Evolutionary conservation across 2,888 invertebrate genomes (phyloP), one percentile per base, ranked within the genome.

Genomic region (Pristionchus maxplancki): DNA sequence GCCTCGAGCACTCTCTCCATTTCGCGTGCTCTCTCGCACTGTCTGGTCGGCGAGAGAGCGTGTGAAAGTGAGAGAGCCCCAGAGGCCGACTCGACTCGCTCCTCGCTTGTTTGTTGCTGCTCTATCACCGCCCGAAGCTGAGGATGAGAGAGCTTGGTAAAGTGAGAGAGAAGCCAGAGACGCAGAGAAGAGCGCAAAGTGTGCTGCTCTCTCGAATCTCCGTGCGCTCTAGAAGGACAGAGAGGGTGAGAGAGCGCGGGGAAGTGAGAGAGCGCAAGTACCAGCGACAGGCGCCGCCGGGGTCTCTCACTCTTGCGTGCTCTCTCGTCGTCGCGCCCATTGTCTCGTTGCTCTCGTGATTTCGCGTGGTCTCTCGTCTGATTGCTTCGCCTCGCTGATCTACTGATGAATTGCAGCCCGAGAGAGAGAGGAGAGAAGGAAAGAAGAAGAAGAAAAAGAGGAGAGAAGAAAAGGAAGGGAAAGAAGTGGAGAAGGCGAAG

Each of bases 51-150:
- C 24, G 31, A 64, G 31, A 64, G 64, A 31, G 64, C 31, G 28
- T 6, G 28, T 28, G 64, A 28, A 31, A 31, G 8, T 9, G 31
- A 9, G 64, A 64, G 31, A 58, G 58, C 64, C 64, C 31, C 53
- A 8, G 6, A 15, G 53, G 15, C 53, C 31, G 28, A 20, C 37
- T 71, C 71, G 71, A 71, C 71, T 71, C 24, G 44, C 44, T 28
- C 28, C 28, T 71, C 74, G 74, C 28, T 44, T 78, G 74, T 78
- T 78, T 78, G 74, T 78, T 78, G 74, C 71, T 71, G n/a, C 64
- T 71, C 28, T 71, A 71, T 11, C 67, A 17, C 9, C 67, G 64
- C 34, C 17, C 67, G 37, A 31, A 37, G 67, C 8, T 4, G n/a
- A 44, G 24, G 44, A 15, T 44, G 74, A 78, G n/a, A 78, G 74